Percentiles rank a stretch among this genome's conserved stretches.
Evolutionary conservation across 2,113 vertebrate genomes (phyloP).

Genomic region (Notechis scutatus): DNA sequence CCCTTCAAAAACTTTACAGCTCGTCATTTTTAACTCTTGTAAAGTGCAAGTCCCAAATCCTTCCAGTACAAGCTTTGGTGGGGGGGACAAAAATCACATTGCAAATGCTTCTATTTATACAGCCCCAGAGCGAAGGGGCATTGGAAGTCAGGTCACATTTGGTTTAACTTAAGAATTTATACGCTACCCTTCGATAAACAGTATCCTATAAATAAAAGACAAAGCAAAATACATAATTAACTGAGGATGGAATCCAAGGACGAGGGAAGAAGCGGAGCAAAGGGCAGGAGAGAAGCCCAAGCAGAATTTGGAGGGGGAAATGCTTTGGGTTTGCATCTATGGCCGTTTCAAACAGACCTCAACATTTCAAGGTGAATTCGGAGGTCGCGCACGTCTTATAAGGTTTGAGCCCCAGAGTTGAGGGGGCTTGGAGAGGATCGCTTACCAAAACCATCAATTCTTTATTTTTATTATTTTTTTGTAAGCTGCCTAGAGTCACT

Average conservation of each 20-base stretch:
- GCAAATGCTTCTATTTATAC: neutral
- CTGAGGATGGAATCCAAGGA: neutral
- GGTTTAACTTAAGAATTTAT: constrained; percentile 1
- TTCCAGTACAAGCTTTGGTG: neutral
- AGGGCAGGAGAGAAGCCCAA: neutral
- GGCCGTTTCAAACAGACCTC: neutral
- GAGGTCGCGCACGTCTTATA: neutral
- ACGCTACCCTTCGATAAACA: neutral
- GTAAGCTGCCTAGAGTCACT: too few relatives aligned
- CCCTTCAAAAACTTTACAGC: neutral
- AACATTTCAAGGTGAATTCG: neutral
- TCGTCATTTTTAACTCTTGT: neutral
- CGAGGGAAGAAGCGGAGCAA: neutral
- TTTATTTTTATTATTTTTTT: neutral
- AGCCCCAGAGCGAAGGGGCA: neutral
- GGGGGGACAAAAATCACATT: neutral
- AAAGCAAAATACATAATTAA: neutral
- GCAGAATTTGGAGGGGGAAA: neutral
- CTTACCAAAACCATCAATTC: neutral
- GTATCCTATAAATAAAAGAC: constrained; percentile 3
- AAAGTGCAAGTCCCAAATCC: neutral
- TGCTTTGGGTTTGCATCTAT: neutral
- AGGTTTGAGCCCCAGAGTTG: neutral
- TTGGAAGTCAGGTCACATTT: neutral
- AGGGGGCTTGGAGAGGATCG: neutral